Conservation (phyloP, 2,113 vertebrate genomes). For the Saccopteryx leptura region DNA sequence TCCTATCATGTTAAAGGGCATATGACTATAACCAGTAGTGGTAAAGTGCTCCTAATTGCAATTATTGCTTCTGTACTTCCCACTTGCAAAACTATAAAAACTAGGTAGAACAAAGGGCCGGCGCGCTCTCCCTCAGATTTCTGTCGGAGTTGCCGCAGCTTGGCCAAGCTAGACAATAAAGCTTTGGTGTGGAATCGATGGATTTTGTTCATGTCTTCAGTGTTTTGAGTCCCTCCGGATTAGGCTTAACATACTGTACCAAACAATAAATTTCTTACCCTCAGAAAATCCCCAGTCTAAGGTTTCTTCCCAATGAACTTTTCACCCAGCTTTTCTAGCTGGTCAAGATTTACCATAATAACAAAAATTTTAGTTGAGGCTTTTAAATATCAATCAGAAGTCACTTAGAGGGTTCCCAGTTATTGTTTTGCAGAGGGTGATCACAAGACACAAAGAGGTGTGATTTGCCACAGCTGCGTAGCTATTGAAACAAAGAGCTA, state of each 20-base stretch:
- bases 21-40: too few species aligned
- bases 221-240: too few species aligned
- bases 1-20: too few species aligned
- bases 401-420: neutral
- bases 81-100: too few species aligned
- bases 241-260: neutral
- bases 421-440: neutral
- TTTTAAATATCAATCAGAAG: neutral
- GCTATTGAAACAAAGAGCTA: neutral
- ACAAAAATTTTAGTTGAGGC: neutral
- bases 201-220: too few species aligned
- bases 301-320: neutral
- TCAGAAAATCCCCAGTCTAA: neutral
- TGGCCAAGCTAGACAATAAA: too few species aligned
- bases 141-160: too few species aligned
- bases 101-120: too few species aligned
- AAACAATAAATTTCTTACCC: neutral
- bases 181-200: too few species aligned
- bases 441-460: neutral
- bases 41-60: too few species aligned
- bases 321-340: neutral
- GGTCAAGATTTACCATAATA: neutral
- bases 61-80: too few species aligned
- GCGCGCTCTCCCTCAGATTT: too few species aligned
- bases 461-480: neutral